A percentile compares a stretch with the other conserved stretches of the same genome.
Conservation (phyloP, 2,888 invertebrate species). For the Cotesia congregata region DNA sequence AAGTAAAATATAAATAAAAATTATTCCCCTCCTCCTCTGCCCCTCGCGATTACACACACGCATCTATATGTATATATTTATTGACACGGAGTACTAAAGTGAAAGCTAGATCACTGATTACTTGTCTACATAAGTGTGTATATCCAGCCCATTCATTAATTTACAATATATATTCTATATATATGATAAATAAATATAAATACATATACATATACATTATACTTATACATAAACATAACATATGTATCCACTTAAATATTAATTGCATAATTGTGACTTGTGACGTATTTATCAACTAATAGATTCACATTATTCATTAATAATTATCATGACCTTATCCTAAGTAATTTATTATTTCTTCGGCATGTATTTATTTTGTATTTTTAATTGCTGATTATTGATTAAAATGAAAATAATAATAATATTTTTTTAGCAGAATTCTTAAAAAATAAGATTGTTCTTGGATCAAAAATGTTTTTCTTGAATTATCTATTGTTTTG, state of each 20-base stretch:
- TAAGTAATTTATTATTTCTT: neutral
- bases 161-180: neutral
- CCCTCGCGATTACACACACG: neutral
- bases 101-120: conserved; percentile 1
- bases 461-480: no score
- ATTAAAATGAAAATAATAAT: neutral
- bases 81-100: neutral
- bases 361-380: neutral
- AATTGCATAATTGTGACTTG: neutral
- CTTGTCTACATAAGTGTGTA: neutral
- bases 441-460: neutral
- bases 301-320: neutral
- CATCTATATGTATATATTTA: neutral
- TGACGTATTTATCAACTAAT: neutral
- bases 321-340: neutral
- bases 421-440: neutral
- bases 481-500: no score
- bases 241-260: neutral
- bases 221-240: no score
- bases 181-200: neutral
- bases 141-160: neutral
- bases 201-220: no score
- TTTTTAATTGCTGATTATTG: neutral
- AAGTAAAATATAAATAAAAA: neutral
- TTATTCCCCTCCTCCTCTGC: neutral